Evolutionary conservation across 2,888 invertebrate genomes (phyloP).

Genomic region (Dicycla oo): DNA sequence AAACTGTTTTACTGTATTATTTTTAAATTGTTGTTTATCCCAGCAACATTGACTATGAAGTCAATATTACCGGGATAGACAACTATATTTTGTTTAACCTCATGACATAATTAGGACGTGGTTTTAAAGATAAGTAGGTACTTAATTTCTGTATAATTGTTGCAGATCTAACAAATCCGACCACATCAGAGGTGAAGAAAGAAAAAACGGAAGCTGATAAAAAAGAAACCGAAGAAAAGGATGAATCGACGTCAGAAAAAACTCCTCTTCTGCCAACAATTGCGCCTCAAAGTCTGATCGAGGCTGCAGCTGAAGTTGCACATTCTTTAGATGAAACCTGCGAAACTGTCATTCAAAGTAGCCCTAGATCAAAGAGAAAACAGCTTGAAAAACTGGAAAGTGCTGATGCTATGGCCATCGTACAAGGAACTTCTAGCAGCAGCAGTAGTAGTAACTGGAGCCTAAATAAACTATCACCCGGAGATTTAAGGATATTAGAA

Average conservation of each 20-base stretch:
- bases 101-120: neutral
- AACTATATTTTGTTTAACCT: neutral
- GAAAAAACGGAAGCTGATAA: constrained; percentile 63
- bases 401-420: constrained; percentile 84
- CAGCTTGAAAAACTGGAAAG: constrained; percentile 88
- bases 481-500: constrained; percentile 87
- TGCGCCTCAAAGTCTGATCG: constrained; percentile 88
- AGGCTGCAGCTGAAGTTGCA: constrained; percentile 92
- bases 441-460: constrained; percentile 90
- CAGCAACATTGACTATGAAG: neutral
- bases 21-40: neutral
- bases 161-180: constrained; percentile 76
- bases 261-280: constrained; percentile 73
- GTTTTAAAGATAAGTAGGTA: neutral
- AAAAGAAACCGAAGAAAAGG: constrained; percentile 66
- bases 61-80: neutral
- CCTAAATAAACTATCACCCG: constrained; percentile 87
- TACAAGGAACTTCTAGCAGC: constrained; percentile 87
- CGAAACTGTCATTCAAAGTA: constrained; percentile 92
- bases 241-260: constrained; percentile 73
- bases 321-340: constrained; percentile 93
- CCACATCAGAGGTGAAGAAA: constrained; percentile 71
- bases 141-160: constrained; percentile 53
- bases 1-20: neutral
- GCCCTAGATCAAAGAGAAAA: constrained; percentile 89